These are phyloP conservation scores for Halesus radiatus DNA, from an alignment of 1,140 invertebrate species.

Conservation along the genomic window DNA sequence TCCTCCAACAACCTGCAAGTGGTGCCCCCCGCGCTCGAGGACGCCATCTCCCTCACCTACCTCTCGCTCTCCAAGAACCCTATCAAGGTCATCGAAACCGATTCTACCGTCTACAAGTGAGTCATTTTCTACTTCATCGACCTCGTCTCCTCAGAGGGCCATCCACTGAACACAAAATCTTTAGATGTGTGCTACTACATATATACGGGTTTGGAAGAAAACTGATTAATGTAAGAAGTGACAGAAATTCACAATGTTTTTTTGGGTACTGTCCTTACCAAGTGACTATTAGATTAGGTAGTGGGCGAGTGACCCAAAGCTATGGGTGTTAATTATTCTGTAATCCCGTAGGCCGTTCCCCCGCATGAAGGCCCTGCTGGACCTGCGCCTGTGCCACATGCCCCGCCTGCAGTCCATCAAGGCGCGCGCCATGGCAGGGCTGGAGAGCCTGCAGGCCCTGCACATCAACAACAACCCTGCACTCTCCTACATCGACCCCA, in stretches of 20 bases:
- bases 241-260: too few species aligned
- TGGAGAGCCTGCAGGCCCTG: conserved; percentile 70
- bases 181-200: too few species aligned
- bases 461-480: conserved; percentile 73
- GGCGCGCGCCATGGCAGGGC: conserved; percentile 65
- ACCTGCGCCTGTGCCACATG: conserved; percentile 78
- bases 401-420: conserved; percentile 71
- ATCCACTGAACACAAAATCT: too few species aligned
- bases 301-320: too few species aligned
- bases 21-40: conserved; percentile 74
- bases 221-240: too few species aligned
- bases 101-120: conserved; percentile 61
- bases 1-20: conserved; percentile 76
- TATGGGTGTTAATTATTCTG: too few species aligned
- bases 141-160: too few species aligned
- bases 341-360: conserved; percentile 72
- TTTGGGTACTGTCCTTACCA: too few species aligned
- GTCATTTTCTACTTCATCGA: conserved; percentile 43
- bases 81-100: conserved; percentile 66
- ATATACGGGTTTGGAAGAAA: too few species aligned
- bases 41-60: conserved; percentile 72
- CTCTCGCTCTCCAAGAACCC: conserved; percentile 80
- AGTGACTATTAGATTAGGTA: too few species aligned
- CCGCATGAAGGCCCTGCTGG: conserved; percentile 70
- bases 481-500: conserved; percentile 71